These are phyloP conservation scores for Austrolebias charrua DNA, from an alignment of 2,797 vertebrate genomes.

Conservation along the genomic window DNA sequence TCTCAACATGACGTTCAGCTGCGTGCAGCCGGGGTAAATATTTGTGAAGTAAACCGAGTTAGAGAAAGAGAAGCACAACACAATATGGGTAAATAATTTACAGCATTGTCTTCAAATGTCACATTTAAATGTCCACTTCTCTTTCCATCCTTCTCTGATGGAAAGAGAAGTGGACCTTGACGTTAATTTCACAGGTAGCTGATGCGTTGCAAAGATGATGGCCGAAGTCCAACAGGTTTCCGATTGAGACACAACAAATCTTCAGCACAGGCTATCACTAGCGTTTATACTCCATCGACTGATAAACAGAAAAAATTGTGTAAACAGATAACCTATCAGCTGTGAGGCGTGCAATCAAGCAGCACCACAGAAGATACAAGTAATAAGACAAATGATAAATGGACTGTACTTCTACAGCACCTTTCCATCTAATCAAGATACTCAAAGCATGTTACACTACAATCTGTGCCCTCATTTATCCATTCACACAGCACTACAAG, in stretches of 20 bases:
- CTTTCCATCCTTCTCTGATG: constrained; percentile 14
- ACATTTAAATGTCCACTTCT: constrained; percentile 40
- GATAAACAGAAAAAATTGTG: constrained; percentile 41
- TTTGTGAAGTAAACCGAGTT: neutral
- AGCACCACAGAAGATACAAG: neutral
- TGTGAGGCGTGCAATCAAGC: neutral
- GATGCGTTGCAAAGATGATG: constrained; percentile 33
- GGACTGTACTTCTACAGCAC: too few species aligned
- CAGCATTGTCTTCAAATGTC: constrained; percentile 16
- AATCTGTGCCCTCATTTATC: too few species aligned
- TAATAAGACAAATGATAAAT: neutral
- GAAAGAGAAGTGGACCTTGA: constrained; percentile 7
- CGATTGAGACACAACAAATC: constrained; percentile 27
- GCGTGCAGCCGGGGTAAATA: neutral
- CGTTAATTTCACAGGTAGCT: constrained; percentile 31
- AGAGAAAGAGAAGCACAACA: constrained; percentile 4
- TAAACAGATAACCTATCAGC: constrained; percentile 44
- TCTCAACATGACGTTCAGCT: neutral
- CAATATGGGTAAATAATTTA: neutral
- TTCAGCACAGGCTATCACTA: constrained; percentile 42
- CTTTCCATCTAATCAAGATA: too few species aligned
- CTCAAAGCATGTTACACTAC: too few species aligned
- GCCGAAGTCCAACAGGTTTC: constrained; percentile 57
- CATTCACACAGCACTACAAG: too few species aligned
- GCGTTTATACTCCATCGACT: neutral